phyloP scores from a whole-genome alignment of 2,888 invertebrate genomes.

The Phragmatobia fuliginosa region DNA sequence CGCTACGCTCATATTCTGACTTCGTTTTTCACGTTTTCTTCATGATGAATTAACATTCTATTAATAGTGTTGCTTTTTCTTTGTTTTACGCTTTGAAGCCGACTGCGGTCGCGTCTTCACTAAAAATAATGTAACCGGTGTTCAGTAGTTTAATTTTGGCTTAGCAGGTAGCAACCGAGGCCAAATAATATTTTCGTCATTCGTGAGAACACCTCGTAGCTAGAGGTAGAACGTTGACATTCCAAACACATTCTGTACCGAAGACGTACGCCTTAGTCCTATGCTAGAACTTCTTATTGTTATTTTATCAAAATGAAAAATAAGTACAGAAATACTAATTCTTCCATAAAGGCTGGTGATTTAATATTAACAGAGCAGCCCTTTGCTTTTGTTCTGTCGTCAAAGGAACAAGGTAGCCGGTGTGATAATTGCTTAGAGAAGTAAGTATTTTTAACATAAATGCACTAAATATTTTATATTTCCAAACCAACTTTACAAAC shows the following conservation, averaged over 20 bases:
- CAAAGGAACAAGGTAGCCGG: slow-evolving; percentile 89
- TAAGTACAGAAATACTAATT: slow-evolving; percentile 71
- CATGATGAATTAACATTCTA: slow-evolving; percentile 49
- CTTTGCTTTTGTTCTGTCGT: slow-evolving; percentile 90
- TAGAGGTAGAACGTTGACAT: slow-evolving; percentile 62
- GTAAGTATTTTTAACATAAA: slow-evolving; percentile 77
- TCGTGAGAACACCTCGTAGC: slow-evolving; percentile 57
- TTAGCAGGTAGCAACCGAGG: slow-evolving; percentile 72
- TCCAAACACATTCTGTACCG: slow-evolving; percentile 65
- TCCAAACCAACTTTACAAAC: not conserved
- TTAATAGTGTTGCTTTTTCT: slow-evolving; percentile 64
- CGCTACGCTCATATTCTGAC: no score
- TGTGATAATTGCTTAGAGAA: slow-evolving; percentile 92
- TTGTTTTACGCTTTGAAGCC: slow-evolving; percentile 69
- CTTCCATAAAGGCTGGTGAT: slow-evolving; percentile 87
- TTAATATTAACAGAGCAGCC: slow-evolving; percentile 91
- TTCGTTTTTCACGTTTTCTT: slow-evolving; percentile 28
- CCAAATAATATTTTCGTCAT: slow-evolving; percentile 75
- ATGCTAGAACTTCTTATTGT: slow-evolving; percentile 11
- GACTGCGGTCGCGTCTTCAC: slow-evolving; percentile 68
- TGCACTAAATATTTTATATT: not conserved
- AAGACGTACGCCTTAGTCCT: slow-evolving; percentile 45
- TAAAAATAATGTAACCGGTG: slow-evolving; percentile 82
- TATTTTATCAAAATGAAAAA: slow-evolving; percentile 73
- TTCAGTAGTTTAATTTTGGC: slow-evolving; percentile 75